Base-by-base conservation (phyloP, 37 sponge, comb jelly and placozoan genomes). In the Bolinopsis microptera region DNA sequence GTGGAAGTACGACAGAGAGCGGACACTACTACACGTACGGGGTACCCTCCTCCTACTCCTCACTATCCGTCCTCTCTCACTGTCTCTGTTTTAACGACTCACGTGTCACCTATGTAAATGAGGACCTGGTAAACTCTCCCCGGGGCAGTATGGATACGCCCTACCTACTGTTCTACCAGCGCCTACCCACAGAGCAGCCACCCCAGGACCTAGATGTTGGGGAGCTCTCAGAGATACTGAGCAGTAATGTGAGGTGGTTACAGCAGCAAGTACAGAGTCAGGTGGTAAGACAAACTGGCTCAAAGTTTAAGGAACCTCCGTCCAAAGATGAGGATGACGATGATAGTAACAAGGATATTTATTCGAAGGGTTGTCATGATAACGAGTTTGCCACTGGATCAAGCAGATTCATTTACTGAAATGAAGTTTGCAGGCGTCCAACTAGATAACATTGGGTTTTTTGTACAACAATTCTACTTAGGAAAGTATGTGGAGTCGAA, bases 11-110 rank as follows among this genome's bases (percentile, higher is more conserved):
- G 5, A 86, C 90, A 23, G 90, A 86, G 27, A 86, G 90, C 24
- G 90, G 90, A 40, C 90, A 86, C 28, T 86, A 41, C 90, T 86
- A 86, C 90, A 86, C 90, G 16, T 86, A 86, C 90, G 90, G 90
- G 24, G 61, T 86, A 16, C 90, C 90, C 40, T 86, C 90, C 0
- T 36, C 32, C 40, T 86, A 39, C 90, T 23, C 90, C 61, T 36
- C 38, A 5, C 18, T 16, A 1, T 25, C 90, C 90, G 61, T 40
- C 61, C 90, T 86, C 25, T 5, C n/a, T 38, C 34, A 41, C 30
- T 28, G 90, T 40, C 90, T 86, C 16, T 86, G 48, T 2, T 86
- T 86, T n/a, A 86, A 86, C 61, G 90, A 86, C 90, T 33, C 36
- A 9, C 27, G 31, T 0, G 90, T 86, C 28, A 41, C 48, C 0